phyloP scores from a whole-genome alignment of 2,797 vertebrate genomes.

The Lutjanus argentimaculatus region DNA sequence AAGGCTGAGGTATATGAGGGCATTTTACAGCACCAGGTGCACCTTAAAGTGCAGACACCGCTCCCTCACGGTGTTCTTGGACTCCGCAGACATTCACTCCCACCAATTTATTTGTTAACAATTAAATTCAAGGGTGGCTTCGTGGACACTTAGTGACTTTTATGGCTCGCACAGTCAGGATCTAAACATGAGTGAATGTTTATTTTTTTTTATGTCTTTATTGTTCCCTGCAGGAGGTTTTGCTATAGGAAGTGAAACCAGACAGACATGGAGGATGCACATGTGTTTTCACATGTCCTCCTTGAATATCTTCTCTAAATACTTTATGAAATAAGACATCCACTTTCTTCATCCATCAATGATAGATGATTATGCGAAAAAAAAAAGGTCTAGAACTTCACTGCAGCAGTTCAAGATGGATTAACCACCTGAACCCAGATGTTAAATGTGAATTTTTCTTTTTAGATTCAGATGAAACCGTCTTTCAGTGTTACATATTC shows the following conservation, averaged over 20 bases:
- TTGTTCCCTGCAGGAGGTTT: no score
- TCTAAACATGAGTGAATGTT: constrained; percentile 25
- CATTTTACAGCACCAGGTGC: constrained; percentile 56
- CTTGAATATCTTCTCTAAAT: constrained; percentile 12
- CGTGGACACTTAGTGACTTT: constrained; percentile 18
- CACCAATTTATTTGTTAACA: constrained; percentile 40
- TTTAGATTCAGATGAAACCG: constrained; percentile 3
- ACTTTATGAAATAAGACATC: constrained; percentile 2
- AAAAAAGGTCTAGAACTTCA: not conserved
- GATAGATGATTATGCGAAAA: not conserved
- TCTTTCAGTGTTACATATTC: constrained; percentile 1
- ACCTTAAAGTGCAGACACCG: constrained; percentile 28
- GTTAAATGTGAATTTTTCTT: constrained; percentile 10
- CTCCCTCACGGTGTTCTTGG: constrained; percentile 23
- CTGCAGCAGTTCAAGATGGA: not conserved
- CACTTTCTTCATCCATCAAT: constrained; percentile 3
- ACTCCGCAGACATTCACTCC: constrained; percentile 38
- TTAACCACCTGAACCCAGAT: not conserved
- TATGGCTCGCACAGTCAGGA: constrained; percentile 2
- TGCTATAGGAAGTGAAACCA: not conserved
- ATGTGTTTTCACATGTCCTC: not conserved
- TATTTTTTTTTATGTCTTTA: constrained; percentile 17
- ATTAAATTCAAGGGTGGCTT: constrained; percentile 51
- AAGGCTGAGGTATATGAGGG: constrained; percentile 28
- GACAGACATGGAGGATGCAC: not conserved